Evolutionary conservation across 2,797 vertebrate species (phyloP).

Genomic region (Pseudochirops cupreus): DNA sequence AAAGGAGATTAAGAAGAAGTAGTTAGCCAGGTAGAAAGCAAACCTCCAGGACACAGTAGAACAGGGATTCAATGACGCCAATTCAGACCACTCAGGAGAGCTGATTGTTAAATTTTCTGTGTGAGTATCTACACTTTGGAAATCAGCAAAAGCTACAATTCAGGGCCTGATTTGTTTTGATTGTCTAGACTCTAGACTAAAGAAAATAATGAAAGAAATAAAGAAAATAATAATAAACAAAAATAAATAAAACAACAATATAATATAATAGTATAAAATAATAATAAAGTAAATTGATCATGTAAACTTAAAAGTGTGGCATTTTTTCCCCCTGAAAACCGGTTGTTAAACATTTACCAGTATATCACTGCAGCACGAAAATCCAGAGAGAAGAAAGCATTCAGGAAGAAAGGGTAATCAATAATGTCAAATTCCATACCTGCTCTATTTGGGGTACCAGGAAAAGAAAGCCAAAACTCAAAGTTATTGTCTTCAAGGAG

Average conservation of each 20-base stretch:
- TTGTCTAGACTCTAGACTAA: no score
- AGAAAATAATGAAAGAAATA: background rate
- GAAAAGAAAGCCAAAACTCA: background rate
- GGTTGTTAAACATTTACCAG: background rate
- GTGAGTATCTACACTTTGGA: no score
- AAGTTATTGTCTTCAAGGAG: background rate
- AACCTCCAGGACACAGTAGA: no score
- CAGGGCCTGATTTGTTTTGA: no score
- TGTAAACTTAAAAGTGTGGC: background rate
- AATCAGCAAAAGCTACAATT: no score
- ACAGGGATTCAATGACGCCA: no score
- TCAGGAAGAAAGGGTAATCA: background rate
- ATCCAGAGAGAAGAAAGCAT: background rate
- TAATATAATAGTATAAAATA: background rate
- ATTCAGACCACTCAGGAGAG: no score
- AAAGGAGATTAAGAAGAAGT: no score
- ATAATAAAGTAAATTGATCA: background rate
- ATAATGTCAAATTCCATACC: background rate
- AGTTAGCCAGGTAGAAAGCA: no score
- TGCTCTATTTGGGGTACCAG: background rate
- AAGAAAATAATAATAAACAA: no score
- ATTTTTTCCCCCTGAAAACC: background rate
- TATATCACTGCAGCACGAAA: background rate
- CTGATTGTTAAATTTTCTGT: no score
- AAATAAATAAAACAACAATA: background rate